These are phyloP conservation scores for Saguinus imperator DNA, from an alignment of 2,113 vertebrate species.

Conservation along the genomic window DNA sequence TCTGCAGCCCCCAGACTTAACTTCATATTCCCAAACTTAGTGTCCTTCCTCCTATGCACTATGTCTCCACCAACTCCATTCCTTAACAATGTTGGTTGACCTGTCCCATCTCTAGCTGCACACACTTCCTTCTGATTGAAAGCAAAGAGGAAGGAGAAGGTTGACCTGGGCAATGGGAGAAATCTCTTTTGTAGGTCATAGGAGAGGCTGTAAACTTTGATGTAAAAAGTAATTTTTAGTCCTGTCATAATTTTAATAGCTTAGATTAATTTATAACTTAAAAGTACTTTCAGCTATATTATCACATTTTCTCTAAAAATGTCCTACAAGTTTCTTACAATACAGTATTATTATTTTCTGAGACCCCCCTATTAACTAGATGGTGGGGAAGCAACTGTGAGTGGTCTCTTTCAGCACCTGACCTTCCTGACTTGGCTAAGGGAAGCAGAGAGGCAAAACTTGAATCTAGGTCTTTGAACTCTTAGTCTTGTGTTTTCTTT, in stretches of 20 bases:
- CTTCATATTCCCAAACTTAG: too few relatives aligned
- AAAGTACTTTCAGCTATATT: not conserved
- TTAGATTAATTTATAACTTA: not conserved
- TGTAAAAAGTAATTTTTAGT: conserved; percentile 15
- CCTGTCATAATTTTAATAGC: not conserved
- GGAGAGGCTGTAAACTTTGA: not conserved
- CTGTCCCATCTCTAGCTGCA: not conserved
- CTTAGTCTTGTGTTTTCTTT: not conserved
- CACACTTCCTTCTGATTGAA: not conserved
- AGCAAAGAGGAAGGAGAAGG: not conserved
- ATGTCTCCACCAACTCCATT: not conserved
- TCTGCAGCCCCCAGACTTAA: not conserved
- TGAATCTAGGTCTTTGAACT: not conserved
- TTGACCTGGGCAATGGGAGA: not conserved
- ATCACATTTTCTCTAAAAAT: not conserved
- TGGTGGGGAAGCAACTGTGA: conserved; percentile 53
- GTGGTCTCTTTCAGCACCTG: conserved; percentile 71
- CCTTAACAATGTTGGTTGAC: not conserved
- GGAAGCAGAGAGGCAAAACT: not conserved
- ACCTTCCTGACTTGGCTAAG: conserved; percentile 50
- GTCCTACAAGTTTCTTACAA: not conserved
- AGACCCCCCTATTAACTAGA: conserved; percentile 7
- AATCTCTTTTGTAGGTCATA: not conserved
- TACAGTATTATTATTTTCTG: not conserved
- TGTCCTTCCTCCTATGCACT: not conserved